These are phyloP conservation scores for Platycheirus albimanus DNA, from an alignment of 2,888 invertebrate genomes.

Conservation along the genomic window DNA sequence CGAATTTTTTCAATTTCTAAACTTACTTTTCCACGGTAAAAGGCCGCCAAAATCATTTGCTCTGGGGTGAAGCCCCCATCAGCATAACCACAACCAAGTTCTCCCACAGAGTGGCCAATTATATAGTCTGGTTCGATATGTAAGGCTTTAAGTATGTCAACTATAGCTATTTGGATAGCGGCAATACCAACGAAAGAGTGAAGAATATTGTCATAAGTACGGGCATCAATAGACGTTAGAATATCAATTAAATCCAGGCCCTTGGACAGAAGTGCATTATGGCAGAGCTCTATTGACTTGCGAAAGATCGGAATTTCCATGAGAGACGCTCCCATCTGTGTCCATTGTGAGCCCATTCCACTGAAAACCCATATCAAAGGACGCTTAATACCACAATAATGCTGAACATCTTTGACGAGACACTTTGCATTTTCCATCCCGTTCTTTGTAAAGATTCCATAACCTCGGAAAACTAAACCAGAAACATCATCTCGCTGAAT, in stretches of 20 bases:
- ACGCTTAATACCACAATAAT: conserved; percentile 86
- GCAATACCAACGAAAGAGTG: conserved; percentile 90
- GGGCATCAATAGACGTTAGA: conserved; percentile 86
- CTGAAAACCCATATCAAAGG: conserved; percentile 96
- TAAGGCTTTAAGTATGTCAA: conserved; percentile 85
- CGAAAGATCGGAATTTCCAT: conserved; percentile 90
- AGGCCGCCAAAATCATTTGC: conserved; percentile 92
- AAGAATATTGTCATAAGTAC: conserved; percentile 86
- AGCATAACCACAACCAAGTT: conserved; percentile 97
- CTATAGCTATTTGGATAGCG: conserved; percentile 86
- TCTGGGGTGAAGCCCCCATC: conserved; percentile 95
- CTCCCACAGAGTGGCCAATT: conserved; percentile 96
- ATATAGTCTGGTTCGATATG: conserved; percentile 89
- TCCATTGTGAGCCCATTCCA: conserved; percentile 96
- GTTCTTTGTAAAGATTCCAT: conserved; percentile 83
- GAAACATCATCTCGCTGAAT: conserved; percentile 85
- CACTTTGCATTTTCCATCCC: conserved; percentile 77
- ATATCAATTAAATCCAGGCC: conserved; percentile 87
- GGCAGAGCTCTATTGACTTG: conserved; percentile 86
- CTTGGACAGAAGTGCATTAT: conserved; percentile 84
- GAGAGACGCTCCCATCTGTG: conserved; percentile 90
- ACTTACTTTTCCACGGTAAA: conserved; percentile 91
- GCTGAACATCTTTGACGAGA: conserved; percentile 84
- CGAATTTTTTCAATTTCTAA: conserved; percentile 87
- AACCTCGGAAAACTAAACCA: conserved; percentile 91